Evolutionary conservation across 2,888 invertebrate genomes (phyloP), one percentile per base, ranked within the genome.

Genomic region (Timandra comae): DNA sequence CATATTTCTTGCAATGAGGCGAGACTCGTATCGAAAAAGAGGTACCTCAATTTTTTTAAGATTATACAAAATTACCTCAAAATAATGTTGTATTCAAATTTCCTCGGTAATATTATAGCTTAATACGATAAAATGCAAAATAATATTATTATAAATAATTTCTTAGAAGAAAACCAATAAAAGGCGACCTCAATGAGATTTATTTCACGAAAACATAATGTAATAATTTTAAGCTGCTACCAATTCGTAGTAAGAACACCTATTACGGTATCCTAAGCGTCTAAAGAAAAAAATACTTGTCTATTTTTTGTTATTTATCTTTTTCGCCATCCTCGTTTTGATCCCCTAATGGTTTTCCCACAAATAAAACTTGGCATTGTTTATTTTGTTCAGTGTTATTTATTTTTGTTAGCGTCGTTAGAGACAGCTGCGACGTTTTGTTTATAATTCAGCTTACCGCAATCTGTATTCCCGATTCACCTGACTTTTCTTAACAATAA

Each of bases 281-380:
- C 55, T 53, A 49, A 55, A 59, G n/a, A 48, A 37, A 47, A 38
- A 46, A 42, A 40, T 50, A 22, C 52, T 48, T 60, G 49, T 52
- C 46, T 46, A 45, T 47, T 52, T 56, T 63, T 65, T 66, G 60
- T 47, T 65, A 65, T 72, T 68, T 68, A 70, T 72, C 63, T 63
- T 59, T 55, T 63, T 57, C 52, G 53, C 56, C 61, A 63, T 56
- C 58, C 57, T 61, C 60, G 58, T 61, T 63, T 64, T 68, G 64
- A 68, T 70, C 72, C 69, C 70, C 67, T 69, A 76, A 77, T 77
- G 73, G 72, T 72, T 69, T 67, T 60, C 63, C 69, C 68, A 67
- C 77, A 76, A 77, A 76, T 75, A 77, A 72, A 75, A 71, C 70
- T 70, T 56, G 56, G 57, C 60, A 64, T 71, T 73, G 68, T 75